phyloP scores from a whole-genome alignment of 1,140 invertebrate genomes.

The Nasonia longicornis region DNA sequence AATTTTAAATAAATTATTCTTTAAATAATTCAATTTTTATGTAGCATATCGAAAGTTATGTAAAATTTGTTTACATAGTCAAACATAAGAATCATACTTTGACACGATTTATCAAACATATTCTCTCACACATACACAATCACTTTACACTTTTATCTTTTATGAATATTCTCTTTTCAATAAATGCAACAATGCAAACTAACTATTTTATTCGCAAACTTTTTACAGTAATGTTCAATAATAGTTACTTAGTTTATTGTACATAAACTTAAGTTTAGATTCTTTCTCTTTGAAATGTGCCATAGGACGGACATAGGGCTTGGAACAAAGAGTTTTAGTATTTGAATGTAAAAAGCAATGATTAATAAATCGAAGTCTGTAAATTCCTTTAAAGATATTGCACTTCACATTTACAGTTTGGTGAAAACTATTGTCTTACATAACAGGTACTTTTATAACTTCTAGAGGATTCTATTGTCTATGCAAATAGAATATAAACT shows the following conservation, averaged over 20 bases:
- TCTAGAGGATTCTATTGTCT: constrained; percentile 19
- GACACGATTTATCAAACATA: constrained; percentile 36
- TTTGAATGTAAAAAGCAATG: not conserved
- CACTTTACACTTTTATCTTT: not conserved
- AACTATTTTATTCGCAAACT: not conserved
- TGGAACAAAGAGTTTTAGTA: constrained; percentile 16
- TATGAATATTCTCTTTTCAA: not conserved
- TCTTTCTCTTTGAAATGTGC: constrained; percentile 16
- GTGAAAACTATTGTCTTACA: constrained; percentile 29
- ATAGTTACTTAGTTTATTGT: constrained; percentile 19
- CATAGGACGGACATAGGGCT: constrained; percentile 33
- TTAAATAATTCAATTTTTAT: constrained; percentile 37
- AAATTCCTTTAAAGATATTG: constrained; percentile 27
- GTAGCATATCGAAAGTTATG: constrained; percentile 32
- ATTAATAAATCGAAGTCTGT: not conserved
- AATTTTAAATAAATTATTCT: constrained; percentile 41
- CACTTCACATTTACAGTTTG: constrained; percentile 3
- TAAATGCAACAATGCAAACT: constrained; percentile 27
- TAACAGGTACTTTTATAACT: constrained; percentile 36
- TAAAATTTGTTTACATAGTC: constrained; percentile 31
- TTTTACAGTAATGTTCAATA: constrained; percentile 26
- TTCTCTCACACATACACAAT: constrained; percentile 23
- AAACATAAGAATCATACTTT: constrained; percentile 14
- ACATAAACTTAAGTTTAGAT: constrained; percentile 1
- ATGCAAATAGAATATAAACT: constrained; percentile 8